Evolutionary conservation across 2,888 invertebrate genomes (phyloP), one percentile per base, ranked within the genome.

Genomic region (Agonopterix alstromeriana): DNA sequence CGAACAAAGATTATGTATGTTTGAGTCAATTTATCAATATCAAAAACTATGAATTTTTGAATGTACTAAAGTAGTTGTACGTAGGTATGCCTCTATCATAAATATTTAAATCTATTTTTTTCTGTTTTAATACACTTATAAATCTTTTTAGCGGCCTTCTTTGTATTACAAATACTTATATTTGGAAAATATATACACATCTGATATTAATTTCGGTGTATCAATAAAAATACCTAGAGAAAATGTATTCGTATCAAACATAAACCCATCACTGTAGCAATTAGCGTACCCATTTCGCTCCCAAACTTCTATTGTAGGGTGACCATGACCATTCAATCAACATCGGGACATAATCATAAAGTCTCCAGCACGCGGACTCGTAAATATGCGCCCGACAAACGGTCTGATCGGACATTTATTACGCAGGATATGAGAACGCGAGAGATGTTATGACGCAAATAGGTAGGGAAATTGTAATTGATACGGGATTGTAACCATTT

Each of bases 341-440:
- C 79, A 78, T 72, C 63, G 67, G 82, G 73, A 81, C 78, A 86
- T 85, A 83, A 85, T 86, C 85, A 83, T 88, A 86, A 87, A 86
- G 65, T 64, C 73, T 72, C 67, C 72, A 73, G 67, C 73, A 73
- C 76, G 74, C 74, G 73, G 58, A 63, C 71, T 73, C 78, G 75
- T 84, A 85, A 84, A 85, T 79, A 78, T 72, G 60, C 71, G 73
- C 61, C 69, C 69, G 66, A 63, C 55, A 57, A 57, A 63, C 57
- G 64, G 65, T 55, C 50, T 56, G 56, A 55, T 55, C 64, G 66
- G 74, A 79, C 81, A 68, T 78, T 82, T 82, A 83, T 77, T 65
- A 68, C 70, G 47, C 51, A 54, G 60, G 61, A 61, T 58, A 64
- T 65, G 64, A 60, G 62, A 63, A 61, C 61, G 65, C 63, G 61